Evolutionary conservation across 1,140 invertebrate species (phyloP), one percentile per base, ranked within the genome.

Genomic region (Neodiprion virginianus): DNA sequence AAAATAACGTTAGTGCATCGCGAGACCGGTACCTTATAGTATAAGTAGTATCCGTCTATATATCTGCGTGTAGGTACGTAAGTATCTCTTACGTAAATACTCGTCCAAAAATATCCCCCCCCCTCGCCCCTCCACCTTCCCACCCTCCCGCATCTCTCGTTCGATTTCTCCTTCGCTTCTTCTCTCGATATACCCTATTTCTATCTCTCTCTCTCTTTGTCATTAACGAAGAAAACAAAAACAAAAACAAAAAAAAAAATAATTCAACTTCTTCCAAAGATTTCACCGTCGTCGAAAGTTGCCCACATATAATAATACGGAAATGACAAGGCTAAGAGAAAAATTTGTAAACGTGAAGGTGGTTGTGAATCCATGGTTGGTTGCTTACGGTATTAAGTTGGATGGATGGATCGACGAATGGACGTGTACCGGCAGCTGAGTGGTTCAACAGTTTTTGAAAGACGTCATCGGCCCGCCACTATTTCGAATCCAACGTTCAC

Each of bases 31-130:
- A 61, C 53, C 11, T 61, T 61, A 61, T 61, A 17, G 53, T 61
- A 14, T 17, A 61, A 17, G 11, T 61, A 12, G 53, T 17, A 61
- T 61, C 11, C 8, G 0, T 61, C 11, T 17, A 61, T 8, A 17
- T 61, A 61, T 9, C 53, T 9, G 4, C 8, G 4, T 61, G 5
- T 9, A 12, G 4, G 0, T 61, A 4, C 11, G 11, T 17, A 61
- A 4, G 53, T 8, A 61, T 17, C 53, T 61, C 53, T 17, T 61
- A 61, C 11, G n/a, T 61, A 61, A 61, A 61, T 17, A 61, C 53
- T 61, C 53, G 53, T 61, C 53, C 53, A 61, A 61, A 61, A 61
- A 61, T 61, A 61, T 61, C 53, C 53, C 53, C 53, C 7, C 53
- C 3, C n/a, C 17, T 21, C 17, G 17, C 53, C 53, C 5, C 7